Evolutionary conservation across 2,797 vertebrate genomes (phyloP).

Genomic region (Muraenolepis orangiensis): DNA sequence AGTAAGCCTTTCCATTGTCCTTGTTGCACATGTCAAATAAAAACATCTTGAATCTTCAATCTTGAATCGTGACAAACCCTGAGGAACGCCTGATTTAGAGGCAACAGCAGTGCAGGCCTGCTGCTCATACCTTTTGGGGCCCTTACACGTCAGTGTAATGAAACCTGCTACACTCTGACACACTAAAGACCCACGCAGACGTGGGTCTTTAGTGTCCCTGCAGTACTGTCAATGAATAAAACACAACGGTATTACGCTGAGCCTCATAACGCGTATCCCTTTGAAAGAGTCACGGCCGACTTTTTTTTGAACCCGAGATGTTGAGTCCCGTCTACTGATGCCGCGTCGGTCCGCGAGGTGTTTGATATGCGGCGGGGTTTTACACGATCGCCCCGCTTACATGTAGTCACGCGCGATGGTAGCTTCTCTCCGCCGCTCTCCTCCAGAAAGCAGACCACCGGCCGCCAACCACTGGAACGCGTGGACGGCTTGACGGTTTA

Average conservation of each 20-base stretch:
- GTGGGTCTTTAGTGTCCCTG: too few species aligned
- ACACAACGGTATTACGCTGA: neutral
- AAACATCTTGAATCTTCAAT: too few species aligned
- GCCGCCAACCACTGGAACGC: slow-evolving; percentile 49
- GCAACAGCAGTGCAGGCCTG: neutral
- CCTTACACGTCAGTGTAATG: neutral
- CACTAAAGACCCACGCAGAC: neutral
- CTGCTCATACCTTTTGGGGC: neutral
- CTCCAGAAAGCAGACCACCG: slow-evolving; percentile 31
- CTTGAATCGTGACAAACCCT: too few species aligned
- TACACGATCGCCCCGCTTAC: neutral
- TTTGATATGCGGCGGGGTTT: neutral
- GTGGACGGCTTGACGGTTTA: slow-evolving; percentile 50
- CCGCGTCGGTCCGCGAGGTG: neutral
- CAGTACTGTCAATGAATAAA: neutral
- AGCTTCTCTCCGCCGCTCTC: slow-evolving; percentile 45
- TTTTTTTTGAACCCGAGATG: neutral
- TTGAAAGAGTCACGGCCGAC: neutral
- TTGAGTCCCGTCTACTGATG: neutral
- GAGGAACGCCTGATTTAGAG: neutral
- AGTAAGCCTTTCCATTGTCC: too few species aligned
- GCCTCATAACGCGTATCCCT: neutral
- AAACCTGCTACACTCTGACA: neutral
- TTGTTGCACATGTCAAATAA: too few species aligned
- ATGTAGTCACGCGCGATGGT: slow-evolving; percentile 36